These are phyloP conservation scores for Pygoscelis adeliae DNA, from an alignment of 2,113 vertebrate genomes.

Conservation along the genomic window DNA sequence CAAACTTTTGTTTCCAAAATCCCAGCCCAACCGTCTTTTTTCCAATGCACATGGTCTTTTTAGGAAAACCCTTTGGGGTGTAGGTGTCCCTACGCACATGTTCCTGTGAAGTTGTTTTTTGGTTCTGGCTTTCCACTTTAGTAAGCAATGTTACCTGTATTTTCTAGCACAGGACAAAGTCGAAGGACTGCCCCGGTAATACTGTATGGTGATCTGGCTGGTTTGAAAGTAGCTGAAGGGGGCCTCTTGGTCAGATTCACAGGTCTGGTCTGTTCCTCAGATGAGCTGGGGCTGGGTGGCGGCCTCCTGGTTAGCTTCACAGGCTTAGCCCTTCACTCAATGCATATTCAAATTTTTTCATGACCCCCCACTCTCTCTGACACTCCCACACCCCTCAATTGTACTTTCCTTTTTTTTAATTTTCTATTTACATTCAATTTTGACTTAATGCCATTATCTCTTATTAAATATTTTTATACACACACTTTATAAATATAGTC, in stretches of 20 bases:
- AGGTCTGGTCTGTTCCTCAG: not conserved
- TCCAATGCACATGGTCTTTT: not conserved
- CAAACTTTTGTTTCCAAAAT: not conserved
- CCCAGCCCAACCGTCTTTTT: not conserved
- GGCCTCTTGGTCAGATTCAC: not conserved
- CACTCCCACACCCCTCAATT: not conserved
- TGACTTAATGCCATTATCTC: not conserved
- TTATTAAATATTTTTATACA: not conserved
- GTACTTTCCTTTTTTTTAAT: not conserved
- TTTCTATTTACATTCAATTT: not conserved
- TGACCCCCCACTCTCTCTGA: not conserved
- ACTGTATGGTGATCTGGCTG: not conserved
- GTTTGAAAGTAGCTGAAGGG: not conserved
- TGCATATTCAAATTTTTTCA: not conserved
- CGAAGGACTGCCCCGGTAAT: not conserved
- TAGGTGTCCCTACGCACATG: not conserved
- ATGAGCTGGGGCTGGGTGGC: not conserved
- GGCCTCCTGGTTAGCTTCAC: not conserved
- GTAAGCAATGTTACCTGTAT: not conserved
- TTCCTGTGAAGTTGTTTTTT: not conserved
- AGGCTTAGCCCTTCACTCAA: not conserved
- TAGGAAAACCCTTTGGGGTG: not conserved
- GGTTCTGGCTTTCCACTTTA: not conserved
- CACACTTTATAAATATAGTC: not conserved
- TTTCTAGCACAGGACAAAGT: not conserved